Conservation (phyloP, 2,888 invertebrate genomes). For the Amphipoea lucens region DNA sequence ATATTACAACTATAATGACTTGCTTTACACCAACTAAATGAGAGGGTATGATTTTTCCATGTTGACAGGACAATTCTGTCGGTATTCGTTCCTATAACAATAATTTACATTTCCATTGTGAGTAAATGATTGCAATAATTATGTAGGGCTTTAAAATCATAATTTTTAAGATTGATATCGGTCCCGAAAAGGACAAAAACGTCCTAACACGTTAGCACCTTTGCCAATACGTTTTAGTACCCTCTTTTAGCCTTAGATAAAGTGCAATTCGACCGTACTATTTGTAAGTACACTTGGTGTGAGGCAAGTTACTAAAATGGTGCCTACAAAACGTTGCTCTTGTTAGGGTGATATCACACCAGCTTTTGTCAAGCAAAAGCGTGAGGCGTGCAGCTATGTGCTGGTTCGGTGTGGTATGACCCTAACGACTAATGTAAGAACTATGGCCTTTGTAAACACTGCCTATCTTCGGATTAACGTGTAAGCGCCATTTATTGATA, state of each 20-base stretch:
- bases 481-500: constrained; percentile 63
- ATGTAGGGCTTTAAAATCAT: background rate
- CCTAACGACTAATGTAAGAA: constrained; percentile 35
- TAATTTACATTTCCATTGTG: constrained; percentile 5
- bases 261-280: constrained; percentile 35
- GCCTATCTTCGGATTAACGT: constrained; percentile 46
- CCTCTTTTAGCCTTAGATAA: constrained; percentile 24
- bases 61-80: background rate
- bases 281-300: constrained; percentile 42
- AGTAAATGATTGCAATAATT: constrained; percentile 2
- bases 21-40: constrained; percentile 48
- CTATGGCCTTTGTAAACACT: constrained; percentile 58
- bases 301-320: constrained; percentile 59
- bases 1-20: constrained; percentile 47
- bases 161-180: background rate
- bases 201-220: background rate
- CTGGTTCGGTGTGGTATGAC: constrained; percentile 6
- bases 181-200: background rate
- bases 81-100: background rate
- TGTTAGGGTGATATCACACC: constrained; percentile 23
- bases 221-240: background rate
- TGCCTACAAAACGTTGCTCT: constrained; percentile 52
- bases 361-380: background rate
- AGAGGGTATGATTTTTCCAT: background rate
- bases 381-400: background rate